Base-by-base conservation (phyloP, 2,113 vertebrate species). In the Megaceryle maxima region DNA sequence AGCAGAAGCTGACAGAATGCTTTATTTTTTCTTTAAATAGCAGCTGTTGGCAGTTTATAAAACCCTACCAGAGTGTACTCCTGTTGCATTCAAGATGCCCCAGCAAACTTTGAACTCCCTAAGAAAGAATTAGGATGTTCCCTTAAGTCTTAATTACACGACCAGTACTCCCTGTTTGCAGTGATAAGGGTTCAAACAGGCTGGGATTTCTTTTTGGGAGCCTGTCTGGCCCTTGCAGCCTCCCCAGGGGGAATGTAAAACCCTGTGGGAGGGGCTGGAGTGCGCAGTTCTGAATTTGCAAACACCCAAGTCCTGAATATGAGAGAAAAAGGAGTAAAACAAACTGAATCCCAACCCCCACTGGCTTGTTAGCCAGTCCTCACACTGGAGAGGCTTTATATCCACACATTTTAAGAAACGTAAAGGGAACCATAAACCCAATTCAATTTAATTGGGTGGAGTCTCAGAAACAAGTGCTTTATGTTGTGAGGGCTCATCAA, bases 381-480 rank as follows among this genome's bases (percentile, higher is more conserved):
- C 91, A 59, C 28, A 13, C 9, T 7, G 83, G 67, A 97, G 88
- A 97, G 95, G 82, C 83, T 98, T 97, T 94, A 92, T 91, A 98
- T 56, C 96, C 94, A 96, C 94, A 92, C 92, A 82, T 92, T 90
- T 97, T 97, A 96, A 95, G 96, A 96, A 98, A 96, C 26, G 85
- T 95, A 97, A 96, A 96, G 98, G 98, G 98, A 98, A 95, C 95
- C 90, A 97, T 97, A 98, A 98, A 94, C 97, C 92, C 92, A 97
- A 95, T 96, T 98, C 98, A 97, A 94, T 98, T 98, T 37, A 37
- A 37, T 37, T 37, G 37, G 37, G 37, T 37, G 37, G 29, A 31
- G 19, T 57, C 55, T 57, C 16, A 57, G 55, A 57, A 16, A 33
- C 29, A 28, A 16, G 9, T 28, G n/a, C 60, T 87, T 44, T 80